A percentile compares a stretch with the other conserved stretches of the same genome.
These are phyloP conservation scores for Aphaenogaster rudis DNA, from an alignment of 1,140 invertebrate genomes.

Conservation along the genomic window DNA sequence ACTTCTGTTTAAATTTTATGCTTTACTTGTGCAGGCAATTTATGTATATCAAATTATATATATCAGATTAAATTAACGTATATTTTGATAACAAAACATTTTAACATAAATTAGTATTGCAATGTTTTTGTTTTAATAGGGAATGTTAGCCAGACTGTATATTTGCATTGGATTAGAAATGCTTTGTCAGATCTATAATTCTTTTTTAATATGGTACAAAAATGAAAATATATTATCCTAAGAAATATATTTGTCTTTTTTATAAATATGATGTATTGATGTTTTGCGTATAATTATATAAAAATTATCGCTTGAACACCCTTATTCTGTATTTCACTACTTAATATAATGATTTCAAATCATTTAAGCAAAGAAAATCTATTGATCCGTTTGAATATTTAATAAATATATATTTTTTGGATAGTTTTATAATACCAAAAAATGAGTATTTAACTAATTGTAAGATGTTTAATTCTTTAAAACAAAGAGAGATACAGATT, in stretches of 20 bases:
- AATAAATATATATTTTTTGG: neutral
- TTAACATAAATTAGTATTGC: conserved; percentile 7
- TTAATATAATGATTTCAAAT: neutral
- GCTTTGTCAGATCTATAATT: neutral
- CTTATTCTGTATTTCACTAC: neutral
- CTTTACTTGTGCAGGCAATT: conserved; percentile 28
- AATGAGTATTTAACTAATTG: neutral
- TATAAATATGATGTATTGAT: neutral
- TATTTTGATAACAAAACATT: neutral
- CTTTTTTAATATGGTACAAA: conserved; percentile 2
- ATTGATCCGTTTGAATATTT: neutral
- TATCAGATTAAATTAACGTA: conserved; percentile 7
- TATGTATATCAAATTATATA: neutral
- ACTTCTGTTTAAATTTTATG: conserved; percentile 75
- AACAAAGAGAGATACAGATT: neutral
- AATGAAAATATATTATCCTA: neutral
- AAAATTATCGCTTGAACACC: neutral
- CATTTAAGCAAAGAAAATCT: neutral
- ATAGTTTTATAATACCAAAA: neutral
- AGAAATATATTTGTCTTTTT: conserved; percentile 14
- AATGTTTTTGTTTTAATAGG: neutral
- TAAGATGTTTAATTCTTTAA: neutral
- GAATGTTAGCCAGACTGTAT: neutral
- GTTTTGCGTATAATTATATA: neutral
- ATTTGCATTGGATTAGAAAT: neutral